Evolutionary conservation across 2,113 vertebrate genomes (phyloP), one percentile per base, ranked within the genome.

Genomic region (Cercocebus atys): DNA sequence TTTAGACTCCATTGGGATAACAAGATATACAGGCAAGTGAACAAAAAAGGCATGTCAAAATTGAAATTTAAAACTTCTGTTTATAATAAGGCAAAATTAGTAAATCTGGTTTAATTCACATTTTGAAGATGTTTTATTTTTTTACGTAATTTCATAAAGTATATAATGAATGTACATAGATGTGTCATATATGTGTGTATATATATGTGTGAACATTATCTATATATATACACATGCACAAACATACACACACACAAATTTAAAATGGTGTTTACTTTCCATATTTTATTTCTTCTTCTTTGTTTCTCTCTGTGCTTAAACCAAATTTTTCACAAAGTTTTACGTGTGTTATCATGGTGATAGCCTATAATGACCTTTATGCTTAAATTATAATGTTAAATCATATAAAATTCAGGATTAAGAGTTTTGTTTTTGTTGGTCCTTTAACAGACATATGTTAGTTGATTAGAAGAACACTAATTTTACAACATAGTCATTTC

Each of bases 301-400:
- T 59, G 75, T 84, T 27, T 90, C 82, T 78, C 12, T 81, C n/a
- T 64, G 88, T 64, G 9, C 40, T 52, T 90, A 64, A 79, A 40
- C 3, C 43, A 87, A 30, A 40, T 50, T 64, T 96, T 93, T 55
- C 75, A 88, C 45, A 93, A 93, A 75, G 90, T 25, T 83, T 73
- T 90, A 79, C 4, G 12, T 47, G 0, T 23, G 84, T 94, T 78
- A 68, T 38, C 7, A 50, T 86, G 27, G 30, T 88, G 14, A 61
- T 47, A 50, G 23, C 5, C 0, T n/a, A 93, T 52, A 17, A 57
- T 66, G 13, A 75, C 0, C 8, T 64, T 73, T 78, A 73, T 68
- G 2, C 22, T 85, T 91, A 88, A 70, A 88, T 93, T 84, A 64
- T 5, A 93, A 87, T 45, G 52, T 66, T 75, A 66, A 81, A 59